A percentile compares a stretch with the other conserved stretches of the same genome.
These are phyloP conservation scores for Silvanus unidentatus DNA, from an alignment of 2,888 invertebrate species.

Conservation along the genomic window DNA sequence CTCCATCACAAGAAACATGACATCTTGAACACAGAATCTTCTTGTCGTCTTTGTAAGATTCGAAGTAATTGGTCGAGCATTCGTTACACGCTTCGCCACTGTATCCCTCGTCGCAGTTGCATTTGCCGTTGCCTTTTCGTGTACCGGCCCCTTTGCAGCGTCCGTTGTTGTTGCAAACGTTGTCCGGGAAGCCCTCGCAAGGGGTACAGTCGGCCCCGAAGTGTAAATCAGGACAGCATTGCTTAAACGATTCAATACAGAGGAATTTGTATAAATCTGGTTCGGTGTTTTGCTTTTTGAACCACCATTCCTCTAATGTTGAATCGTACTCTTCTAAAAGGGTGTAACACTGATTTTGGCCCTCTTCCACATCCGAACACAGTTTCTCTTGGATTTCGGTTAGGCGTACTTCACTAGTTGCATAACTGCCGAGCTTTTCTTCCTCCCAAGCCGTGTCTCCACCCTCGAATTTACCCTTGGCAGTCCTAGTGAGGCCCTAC, in stretches of 20 bases:
- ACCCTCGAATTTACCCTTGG: slow-evolving; percentile 85
- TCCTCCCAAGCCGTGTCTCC: slow-evolving; percentile 94
- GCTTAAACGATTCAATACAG: slow-evolving; percentile 69
- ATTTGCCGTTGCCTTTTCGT: slow-evolving; percentile 86
- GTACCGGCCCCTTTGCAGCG: slow-evolving; percentile 78
- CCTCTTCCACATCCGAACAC: slow-evolving; percentile 68
- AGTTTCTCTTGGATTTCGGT: slow-evolving; percentile 86
- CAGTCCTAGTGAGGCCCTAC: slow-evolving; percentile 72
- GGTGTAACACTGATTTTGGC: slow-evolving; percentile 75
- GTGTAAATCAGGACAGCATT: slow-evolving; percentile 81
- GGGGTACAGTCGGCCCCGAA: slow-evolving; percentile 76
- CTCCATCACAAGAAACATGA: slow-evolving; percentile 70
- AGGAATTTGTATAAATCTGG: slow-evolving; percentile 64
- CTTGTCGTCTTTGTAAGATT: slow-evolving; percentile 65
- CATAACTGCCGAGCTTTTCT: slow-evolving; percentile 74
- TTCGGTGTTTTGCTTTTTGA: slow-evolving; percentile 50
- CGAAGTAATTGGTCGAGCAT: slow-evolving; percentile 71
- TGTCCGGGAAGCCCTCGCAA: slow-evolving; percentile 68
- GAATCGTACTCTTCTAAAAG: slow-evolving; percentile 79
- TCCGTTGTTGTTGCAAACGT: slow-evolving; percentile 78
- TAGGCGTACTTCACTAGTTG: slow-evolving; percentile 81
- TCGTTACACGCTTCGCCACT: slow-evolving; percentile 67
- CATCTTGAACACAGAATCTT: slow-evolving; percentile 74
- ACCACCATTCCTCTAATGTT: slow-evolving; percentile 85
- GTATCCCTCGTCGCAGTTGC: slow-evolving; percentile 81